Conservation (phyloP, 2,797 vertebrate species). For the Jordanella pulchra region DNA sequence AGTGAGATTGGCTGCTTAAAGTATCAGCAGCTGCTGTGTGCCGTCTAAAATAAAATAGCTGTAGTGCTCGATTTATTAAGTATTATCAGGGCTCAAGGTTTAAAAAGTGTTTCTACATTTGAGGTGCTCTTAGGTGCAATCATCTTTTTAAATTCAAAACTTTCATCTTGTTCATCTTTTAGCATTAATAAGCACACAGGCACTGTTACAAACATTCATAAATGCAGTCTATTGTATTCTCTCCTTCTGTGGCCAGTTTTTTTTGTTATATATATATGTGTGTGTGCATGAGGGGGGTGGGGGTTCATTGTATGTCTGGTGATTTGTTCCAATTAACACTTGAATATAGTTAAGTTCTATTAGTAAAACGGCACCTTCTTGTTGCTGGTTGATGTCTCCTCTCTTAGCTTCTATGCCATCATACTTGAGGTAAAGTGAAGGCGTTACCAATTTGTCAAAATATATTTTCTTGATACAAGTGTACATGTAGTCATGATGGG, state of each 20-base stretch:
- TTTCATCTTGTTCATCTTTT: conserved; percentile 16
- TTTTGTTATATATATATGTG: conserved; percentile 20
- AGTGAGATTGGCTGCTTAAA: neutral
- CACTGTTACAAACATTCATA: conserved; percentile 57
- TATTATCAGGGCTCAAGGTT: conserved; percentile 31
- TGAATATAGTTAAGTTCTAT: conserved; percentile 60
- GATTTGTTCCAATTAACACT: conserved; percentile 54
- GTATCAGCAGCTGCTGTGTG: conserved; percentile 11
- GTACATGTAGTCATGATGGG: neutral
- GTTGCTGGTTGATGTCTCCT: conserved; percentile 7
- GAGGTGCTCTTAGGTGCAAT: neutral
- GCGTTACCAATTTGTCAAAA: neutral
- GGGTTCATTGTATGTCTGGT: conserved; percentile 64
- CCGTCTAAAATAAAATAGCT: conserved; percentile 1
- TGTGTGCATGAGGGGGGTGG: too few relatives aligned
- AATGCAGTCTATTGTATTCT: conserved; percentile 58
- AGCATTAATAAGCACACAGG: conserved; percentile 60
- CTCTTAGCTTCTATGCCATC: neutral
- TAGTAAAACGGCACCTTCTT: conserved; percentile 15
- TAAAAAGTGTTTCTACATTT: conserved; percentile 23
- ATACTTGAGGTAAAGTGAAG: neutral
- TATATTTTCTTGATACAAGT: neutral
- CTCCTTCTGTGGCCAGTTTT: conserved; percentile 54
- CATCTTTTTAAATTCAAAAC: conserved; percentile 29
- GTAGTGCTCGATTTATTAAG: conserved; percentile 31